Percentiles rank a stretch among this genome's conserved stretches.
Conservation (phyloP, 1,140 invertebrate genomes). For the Akabosia matsudoensis region DNA sequence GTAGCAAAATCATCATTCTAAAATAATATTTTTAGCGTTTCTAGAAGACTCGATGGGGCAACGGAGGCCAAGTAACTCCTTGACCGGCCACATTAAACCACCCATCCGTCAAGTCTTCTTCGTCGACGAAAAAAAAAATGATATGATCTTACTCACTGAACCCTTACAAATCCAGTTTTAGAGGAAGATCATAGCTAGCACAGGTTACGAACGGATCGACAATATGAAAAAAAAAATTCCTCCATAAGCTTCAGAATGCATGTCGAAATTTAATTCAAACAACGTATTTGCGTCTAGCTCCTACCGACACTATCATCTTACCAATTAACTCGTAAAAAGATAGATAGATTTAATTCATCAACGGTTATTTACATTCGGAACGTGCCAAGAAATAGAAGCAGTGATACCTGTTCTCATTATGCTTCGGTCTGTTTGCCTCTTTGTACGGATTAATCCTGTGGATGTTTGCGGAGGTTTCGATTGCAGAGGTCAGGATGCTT, state of each 20-base stretch:
- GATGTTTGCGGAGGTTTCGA: too few species aligned
- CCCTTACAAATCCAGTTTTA: constrained; percentile 22
- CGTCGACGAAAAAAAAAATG: constrained; percentile 6
- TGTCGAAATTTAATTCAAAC: background rate
- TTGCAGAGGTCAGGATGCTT: too few species aligned
- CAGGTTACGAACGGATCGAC: background rate
- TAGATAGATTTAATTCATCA: constrained; percentile 3
- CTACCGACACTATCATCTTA: background rate
- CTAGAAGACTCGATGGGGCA: background rate
- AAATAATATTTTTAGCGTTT: background rate
- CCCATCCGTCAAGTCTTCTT: constrained; percentile 22
- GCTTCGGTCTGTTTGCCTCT: too few species aligned
- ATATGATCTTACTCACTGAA: constrained; percentile 18
- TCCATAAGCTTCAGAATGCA: background rate
- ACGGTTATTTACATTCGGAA: constrained; percentile 21
- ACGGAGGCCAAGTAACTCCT: constrained; percentile 20
- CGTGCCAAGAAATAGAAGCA: constrained; percentile 6
- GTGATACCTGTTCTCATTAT: background rate
- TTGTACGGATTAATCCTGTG: too few species aligned
- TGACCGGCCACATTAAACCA: constrained; percentile 19
- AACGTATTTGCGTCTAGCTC: too few species aligned
- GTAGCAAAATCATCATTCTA: background rate
- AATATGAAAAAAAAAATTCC: background rate
- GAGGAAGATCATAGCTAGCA: background rate
- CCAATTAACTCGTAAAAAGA: constrained; percentile 13